A percentile compares a stretch with the other conserved stretches of the same genome.
Evolutionary conservation across 92 coral and sea anemone genomes (phyloP).

Genomic region (Actinernus sp.): DNA sequence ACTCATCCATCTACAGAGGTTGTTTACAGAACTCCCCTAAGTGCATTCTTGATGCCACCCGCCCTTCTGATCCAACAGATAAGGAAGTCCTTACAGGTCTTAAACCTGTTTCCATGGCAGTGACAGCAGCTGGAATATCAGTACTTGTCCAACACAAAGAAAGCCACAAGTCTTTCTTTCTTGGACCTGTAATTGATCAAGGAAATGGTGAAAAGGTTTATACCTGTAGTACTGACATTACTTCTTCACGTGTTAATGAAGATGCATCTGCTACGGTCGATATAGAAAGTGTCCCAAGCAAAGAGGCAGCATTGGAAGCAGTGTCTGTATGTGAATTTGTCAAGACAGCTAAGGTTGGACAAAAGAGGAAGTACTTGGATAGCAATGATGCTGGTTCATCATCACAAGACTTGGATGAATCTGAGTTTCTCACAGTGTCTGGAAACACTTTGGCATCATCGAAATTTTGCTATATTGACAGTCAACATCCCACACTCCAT

Average conservation of each 20-base stretch:
- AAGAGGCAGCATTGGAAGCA: conserved; percentile 61
- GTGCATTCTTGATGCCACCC: conserved; percentile 54
- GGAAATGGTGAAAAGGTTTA: conserved; percentile 73
- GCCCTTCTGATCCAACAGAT: conserved; percentile 7
- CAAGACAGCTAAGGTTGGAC: conserved; percentile 34
- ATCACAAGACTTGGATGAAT: background rate
- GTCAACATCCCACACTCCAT: conserved; percentile 65
- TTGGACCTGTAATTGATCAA: conserved; percentile 82
- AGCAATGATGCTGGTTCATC: conserved; percentile 19
- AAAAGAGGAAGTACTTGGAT: conserved; percentile 60
- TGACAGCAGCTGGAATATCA: conserved; percentile 78
- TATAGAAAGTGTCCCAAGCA: conserved; percentile 66
- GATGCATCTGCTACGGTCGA: conserved; percentile 82
- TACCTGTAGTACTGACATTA: conserved; percentile 69
- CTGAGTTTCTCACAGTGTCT: background rate
- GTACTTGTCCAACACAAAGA: conserved; percentile 62
- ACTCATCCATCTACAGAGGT: conserved; percentile 77
- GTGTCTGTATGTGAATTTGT: conserved; percentile 1
- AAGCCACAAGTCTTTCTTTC: conserved; percentile 59
- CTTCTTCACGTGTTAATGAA: conserved; percentile 36
- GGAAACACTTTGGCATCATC: background rate
- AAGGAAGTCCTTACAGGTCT: conserved; percentile 71
- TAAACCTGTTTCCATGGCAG: conserved; percentile 81
- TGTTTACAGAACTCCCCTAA: conserved; percentile 81
- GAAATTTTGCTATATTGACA: background rate